Conservation (phyloP, 2,797 vertebrate genomes). For the Neostethus bicornis region DNA sequence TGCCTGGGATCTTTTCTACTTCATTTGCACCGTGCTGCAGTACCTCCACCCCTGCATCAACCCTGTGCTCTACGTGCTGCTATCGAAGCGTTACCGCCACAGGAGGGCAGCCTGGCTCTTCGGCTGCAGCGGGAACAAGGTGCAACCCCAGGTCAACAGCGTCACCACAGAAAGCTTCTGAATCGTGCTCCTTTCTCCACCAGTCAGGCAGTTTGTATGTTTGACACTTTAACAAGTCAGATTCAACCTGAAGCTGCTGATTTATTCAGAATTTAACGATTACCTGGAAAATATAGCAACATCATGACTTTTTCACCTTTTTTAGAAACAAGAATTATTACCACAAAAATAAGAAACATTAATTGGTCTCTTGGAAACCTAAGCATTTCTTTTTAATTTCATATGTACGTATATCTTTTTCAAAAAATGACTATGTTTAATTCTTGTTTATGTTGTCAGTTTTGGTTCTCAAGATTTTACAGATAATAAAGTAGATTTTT, state of each 20-base stretch:
- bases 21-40: conserved; percentile 73
- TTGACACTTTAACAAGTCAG: conserved; percentile 8
- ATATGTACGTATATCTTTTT: too few species aligned
- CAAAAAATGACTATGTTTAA: too few species aligned
- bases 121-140: conserved; percentile 67
- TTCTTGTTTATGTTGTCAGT: too few species aligned
- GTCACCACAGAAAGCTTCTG: conserved; percentile 70
- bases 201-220: conserved; percentile 6
- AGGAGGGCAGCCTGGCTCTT: conserved; percentile 68
- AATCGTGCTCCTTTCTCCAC: conserved; percentile 9
- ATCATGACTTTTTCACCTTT: background rate
- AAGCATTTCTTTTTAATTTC: too few species aligned
- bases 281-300: background rate
- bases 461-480: too few species aligned
- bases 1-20: conserved; percentile 78
- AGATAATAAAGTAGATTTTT: too few species aligned
- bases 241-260: background rate
- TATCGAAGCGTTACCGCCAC: conserved; percentile 73
- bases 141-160: conserved; percentile 68
- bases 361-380: too few species aligned
- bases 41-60: conserved; percentile 78
- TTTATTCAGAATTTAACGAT: background rate
- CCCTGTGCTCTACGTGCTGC: conserved; percentile 78
- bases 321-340: too few species aligned
- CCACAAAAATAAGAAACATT: too few species aligned